Conservation (phyloP, 92 coral and sea anemone species). For the Virgularia gustaviana region DNA sequence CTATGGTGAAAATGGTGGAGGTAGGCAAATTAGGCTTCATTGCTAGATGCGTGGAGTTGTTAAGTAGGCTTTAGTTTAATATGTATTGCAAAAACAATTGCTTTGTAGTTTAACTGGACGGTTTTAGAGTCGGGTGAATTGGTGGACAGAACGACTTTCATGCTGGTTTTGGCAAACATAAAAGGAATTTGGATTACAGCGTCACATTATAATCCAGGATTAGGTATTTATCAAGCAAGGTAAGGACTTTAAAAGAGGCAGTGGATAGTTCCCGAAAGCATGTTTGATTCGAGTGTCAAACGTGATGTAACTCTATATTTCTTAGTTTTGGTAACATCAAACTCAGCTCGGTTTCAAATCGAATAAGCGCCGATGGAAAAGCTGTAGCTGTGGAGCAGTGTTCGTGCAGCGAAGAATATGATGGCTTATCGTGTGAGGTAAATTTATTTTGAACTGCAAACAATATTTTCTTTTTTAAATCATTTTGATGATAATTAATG, state of each 20-base stretch:
- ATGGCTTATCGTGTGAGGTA: constrained; percentile 96
- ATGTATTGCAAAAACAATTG: too few relatives aligned
- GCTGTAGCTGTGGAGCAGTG: constrained; percentile 93
- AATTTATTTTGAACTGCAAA: too few relatives aligned
- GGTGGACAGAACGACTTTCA: constrained; percentile 76
- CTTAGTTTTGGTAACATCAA: constrained; percentile 73
- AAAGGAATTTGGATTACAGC: constrained; percentile 68
- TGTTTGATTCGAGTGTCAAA: not conserved
- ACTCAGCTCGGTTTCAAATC: constrained; percentile 52
- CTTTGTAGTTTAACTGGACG: constrained; percentile 22
- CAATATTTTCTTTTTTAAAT: not conserved
- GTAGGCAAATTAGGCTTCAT: constrained; percentile 6
- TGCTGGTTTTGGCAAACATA: constrained; percentile 77
- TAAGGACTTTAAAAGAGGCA: too few relatives aligned
- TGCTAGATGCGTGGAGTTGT: too few relatives aligned
- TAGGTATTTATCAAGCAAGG: constrained; percentile 78
- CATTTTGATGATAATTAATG: not conserved
- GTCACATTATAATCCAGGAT: constrained; percentile 69
- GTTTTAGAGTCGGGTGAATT: not conserved
- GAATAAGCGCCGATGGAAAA: constrained; percentile 40
- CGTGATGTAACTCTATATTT: not conserved
- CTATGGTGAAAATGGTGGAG: constrained; percentile 73
- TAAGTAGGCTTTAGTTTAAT: too few relatives aligned
- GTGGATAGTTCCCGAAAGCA: not conserved
- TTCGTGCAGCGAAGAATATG: constrained; percentile 71